Conservation (phyloP, 1,140 invertebrate genomes). For the Phocides pigmalion region DNA sequence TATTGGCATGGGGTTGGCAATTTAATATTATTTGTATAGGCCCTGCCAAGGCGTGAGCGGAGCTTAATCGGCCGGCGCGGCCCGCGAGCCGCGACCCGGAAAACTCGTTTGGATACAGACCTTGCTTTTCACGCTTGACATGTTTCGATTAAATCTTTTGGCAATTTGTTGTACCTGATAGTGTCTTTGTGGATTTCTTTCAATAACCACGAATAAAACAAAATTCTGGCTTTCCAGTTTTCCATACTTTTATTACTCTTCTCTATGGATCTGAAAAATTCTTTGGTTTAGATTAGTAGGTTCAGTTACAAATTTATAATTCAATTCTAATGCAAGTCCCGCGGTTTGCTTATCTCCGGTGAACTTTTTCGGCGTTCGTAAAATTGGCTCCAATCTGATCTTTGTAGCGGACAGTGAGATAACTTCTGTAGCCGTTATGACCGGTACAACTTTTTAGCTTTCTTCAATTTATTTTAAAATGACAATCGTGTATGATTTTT, state of each 20-base stretch:
- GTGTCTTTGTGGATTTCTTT: no score
- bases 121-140: slow-evolving; percentile 11
- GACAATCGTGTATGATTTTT: no score
- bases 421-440: slow-evolving; percentile 1
- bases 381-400: slow-evolving; percentile 30
- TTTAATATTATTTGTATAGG: slow-evolving; percentile 76
- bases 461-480: no score
- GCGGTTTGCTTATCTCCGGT: slow-evolving; percentile 14
- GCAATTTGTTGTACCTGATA: no score
- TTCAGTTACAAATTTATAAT: no score
- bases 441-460: neutral
- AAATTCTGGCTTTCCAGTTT: no score
- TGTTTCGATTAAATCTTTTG: no score
- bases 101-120: slow-evolving; percentile 47
- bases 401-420: slow-evolving; percentile 21
- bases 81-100: slow-evolving; percentile 60
- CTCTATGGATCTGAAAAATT: no score
- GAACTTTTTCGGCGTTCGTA: slow-evolving; percentile 19
- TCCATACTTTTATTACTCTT: no score
- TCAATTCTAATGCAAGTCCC: slow-evolving; percentile 6
- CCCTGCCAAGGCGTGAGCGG: slow-evolving; percentile 55
- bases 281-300: no score
- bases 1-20: slow-evolving; percentile 70
- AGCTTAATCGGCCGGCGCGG: slow-evolving; percentile 51
- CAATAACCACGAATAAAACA: no score